Evolutionary conservation across 1,140 invertebrate species (phyloP), one percentile per base, ranked within the genome.

Genomic region (Delia radicum): DNA sequence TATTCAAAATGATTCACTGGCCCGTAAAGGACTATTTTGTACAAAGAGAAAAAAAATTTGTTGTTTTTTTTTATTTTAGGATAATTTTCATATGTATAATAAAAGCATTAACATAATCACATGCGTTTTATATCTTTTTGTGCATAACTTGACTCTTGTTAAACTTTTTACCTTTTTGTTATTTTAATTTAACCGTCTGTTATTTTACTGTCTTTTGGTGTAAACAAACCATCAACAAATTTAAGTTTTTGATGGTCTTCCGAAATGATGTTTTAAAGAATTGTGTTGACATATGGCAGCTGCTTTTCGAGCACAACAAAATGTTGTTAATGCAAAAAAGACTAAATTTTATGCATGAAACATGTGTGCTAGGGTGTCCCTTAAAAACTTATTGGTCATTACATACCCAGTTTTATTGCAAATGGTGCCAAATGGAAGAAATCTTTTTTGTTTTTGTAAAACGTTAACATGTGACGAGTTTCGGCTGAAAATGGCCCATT

Each of bases 211-310:
- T 55, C 48, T 55, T 21, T 55, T 55, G 48, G 48, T 55, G 48
- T 55, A 55, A 55, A 55, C 48, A 55, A 55, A 55, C 48, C 48
- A 55, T 55, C 48, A 55, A 55, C 18, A 55, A 24, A 21, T 55
- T 55, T 21, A 3, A 21, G 18, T 21, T 55, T 18, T 55, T 55
- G 48, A 55, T 55, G 48, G n/a, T 21, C n/a, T 55, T n/a, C 18
- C 18, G 48, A 55, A 55, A 55, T 55, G 48, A 55, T 55, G 48
- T 55, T 21, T n/a, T 21, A 55, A 55, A 55, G 48, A 7, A 55
- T 55, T 55, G 48, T 55, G 48, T 55, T 55, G 48, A 55, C 48
- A 55, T 55, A 21, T 55, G 48, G 48, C 48, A 55, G 48, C 48
- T 55, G 48, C 8, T 55, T 5, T 24, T 55, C n/a, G 46, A 21